Conservation (phyloP, 2,888 invertebrate genomes). For the Coelinius sp. region DNA sequence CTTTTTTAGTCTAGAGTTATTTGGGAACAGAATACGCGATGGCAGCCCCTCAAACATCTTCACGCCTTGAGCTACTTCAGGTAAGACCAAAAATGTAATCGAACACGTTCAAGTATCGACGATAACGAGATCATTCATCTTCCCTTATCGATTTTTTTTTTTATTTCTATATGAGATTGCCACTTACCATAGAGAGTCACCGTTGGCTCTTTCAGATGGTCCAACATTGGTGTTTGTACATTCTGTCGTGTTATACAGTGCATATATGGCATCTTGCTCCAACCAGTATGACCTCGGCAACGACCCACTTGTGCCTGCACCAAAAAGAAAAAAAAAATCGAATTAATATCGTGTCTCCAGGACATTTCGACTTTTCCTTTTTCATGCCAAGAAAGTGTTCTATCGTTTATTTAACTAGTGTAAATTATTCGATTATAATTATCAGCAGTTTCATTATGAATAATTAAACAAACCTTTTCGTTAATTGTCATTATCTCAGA, state of each 20-base stretch:
- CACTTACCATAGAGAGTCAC: slow-evolving; percentile 7
- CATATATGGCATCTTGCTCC: slow-evolving; percentile 60
- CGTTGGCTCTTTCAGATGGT: slow-evolving; percentile 1
- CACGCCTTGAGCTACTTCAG: slow-evolving; percentile 66
- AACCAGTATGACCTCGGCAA: slow-evolving; percentile 52
- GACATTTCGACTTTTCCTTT: slow-evolving; percentile 39
- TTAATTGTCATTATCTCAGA: no score
- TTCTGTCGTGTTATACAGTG: slow-evolving; percentile 33
- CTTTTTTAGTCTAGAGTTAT: background rate
- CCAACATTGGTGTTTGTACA: slow-evolving; percentile 16
- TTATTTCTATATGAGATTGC: slow-evolving; percentile 4
- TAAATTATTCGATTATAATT: slow-evolving; percentile 29
- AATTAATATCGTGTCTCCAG: slow-evolving; percentile 35
- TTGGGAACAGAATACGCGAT: slow-evolving; percentile 49
- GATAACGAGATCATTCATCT: slow-evolving; percentile 13
- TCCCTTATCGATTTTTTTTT: slow-evolving; percentile 11
- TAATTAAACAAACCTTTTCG: no score
- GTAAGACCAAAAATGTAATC: slow-evolving; percentile 53
- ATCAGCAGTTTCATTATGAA: no score
- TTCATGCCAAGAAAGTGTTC: slow-evolving; percentile 32
- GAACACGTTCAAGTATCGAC: background rate
- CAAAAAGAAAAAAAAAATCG: slow-evolving; percentile 33
- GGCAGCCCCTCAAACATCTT: slow-evolving; percentile 65
- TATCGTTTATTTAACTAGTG: background rate
- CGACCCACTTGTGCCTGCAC: slow-evolving; percentile 55